Percentiles rank a stretch among this genome's conserved stretches.
These are phyloP conservation scores for Erebia ligea DNA, from an alignment of 2,888 invertebrate species.

Conservation along the genomic window DNA sequence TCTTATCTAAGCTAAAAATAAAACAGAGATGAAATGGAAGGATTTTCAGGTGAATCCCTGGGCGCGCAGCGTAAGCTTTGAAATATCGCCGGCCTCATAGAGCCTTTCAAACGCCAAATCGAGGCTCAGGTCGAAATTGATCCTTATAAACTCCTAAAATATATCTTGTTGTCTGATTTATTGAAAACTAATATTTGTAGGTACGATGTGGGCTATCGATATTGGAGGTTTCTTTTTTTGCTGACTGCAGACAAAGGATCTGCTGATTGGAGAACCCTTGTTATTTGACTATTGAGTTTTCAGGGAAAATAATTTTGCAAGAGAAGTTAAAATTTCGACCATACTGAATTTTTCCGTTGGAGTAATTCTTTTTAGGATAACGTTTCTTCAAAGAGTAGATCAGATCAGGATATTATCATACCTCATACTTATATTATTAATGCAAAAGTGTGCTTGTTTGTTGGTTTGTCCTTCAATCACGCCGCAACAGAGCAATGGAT, in stretches of 20 bases:
- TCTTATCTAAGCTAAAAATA: slow-evolving; percentile 68
- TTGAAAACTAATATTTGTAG: slow-evolving; percentile 5
- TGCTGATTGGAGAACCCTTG: background rate
- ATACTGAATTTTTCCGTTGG: too few species aligned
- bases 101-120: slow-evolving; percentile 31
- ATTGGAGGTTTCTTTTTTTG: background rate
- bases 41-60: slow-evolving; percentile 60
- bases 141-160: slow-evolving; percentile 24
- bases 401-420: too few species aligned
- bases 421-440: too few species aligned
- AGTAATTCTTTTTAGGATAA: too few species aligned
- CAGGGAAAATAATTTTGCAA: background rate
- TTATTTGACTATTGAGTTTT: background rate
- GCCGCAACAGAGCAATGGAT: too few species aligned
- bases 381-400: too few species aligned
- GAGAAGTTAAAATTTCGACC: too few species aligned
- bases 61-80: slow-evolving; percentile 60
- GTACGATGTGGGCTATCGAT: background rate
- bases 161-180: slow-evolving; percentile 14
- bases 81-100: slow-evolving; percentile 58
- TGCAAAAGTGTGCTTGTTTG: too few species aligned
- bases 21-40: slow-evolving; percentile 73
- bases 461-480: too few species aligned
- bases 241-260: background rate
- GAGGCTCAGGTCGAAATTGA: slow-evolving; percentile 26